phyloP scores from a whole-genome alignment of 2,113 vertebrate species.

The Cervus canadensis region DNA sequence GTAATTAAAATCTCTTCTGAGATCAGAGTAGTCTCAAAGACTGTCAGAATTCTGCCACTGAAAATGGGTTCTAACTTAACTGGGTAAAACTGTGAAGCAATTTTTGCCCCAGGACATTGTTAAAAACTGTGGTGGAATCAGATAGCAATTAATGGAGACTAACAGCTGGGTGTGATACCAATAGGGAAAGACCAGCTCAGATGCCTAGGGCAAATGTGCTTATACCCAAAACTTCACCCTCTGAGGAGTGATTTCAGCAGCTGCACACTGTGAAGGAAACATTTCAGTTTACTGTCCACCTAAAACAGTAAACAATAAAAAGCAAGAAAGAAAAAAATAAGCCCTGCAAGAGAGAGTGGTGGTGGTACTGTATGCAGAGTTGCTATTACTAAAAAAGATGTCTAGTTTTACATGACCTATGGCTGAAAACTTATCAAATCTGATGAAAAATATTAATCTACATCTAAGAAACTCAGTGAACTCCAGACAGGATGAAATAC shows the following conservation, averaged over 20 bases:
- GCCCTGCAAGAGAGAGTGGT: neutral
- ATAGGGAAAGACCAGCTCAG: neutral
- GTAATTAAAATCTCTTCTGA: neutral
- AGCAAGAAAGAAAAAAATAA: neutral
- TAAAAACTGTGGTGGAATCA: neutral
- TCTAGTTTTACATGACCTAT: neutral
- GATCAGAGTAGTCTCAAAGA: neutral
- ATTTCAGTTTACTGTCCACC: neutral
- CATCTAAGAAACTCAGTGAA: neutral
- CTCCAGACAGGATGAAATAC: neutral
- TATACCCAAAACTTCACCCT: neutral
- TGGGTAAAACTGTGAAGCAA: neutral
- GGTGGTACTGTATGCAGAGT: neutral
- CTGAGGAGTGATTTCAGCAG: neutral
- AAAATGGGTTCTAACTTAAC: neutral
- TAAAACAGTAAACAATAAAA: neutral
- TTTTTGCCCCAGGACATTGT: neutral
- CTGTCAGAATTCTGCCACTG: neutral
- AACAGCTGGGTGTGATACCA: neutral
- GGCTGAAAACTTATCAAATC: neutral
- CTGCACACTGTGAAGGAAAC: neutral
- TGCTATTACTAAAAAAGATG: neutral
- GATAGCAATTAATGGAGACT: neutral
- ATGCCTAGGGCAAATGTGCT: neutral
- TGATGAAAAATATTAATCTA: neutral